Evolutionary conservation across 2,113 vertebrate species (phyloP).

Genomic region (Taxidea taxus): DNA sequence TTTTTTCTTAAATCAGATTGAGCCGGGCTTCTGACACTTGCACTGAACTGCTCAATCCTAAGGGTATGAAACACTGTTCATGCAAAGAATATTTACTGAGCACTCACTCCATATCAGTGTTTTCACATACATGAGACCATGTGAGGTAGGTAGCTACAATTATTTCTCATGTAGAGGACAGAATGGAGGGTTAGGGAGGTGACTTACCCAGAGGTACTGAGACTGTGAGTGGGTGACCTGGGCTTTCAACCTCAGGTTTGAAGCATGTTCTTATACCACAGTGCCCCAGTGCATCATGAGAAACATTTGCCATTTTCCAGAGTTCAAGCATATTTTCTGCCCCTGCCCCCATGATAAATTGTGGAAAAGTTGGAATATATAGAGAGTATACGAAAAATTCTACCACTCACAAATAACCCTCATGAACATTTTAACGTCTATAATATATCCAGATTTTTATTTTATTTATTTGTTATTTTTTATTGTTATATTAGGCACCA

Average conservation of each 20-base stretch:
- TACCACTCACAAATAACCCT: not conserved
- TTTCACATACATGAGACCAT: not conserved
- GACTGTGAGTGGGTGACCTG: not conserved
- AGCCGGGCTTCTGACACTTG: not conserved
- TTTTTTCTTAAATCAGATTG: not conserved
- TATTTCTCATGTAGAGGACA: not conserved
- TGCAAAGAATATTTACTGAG: not conserved
- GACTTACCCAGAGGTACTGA: not conserved
- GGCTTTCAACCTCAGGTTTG: not conserved
- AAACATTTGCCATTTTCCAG: not conserved
- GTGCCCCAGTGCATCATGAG: not conserved
- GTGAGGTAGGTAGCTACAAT: not conserved
- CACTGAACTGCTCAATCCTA: not conserved
- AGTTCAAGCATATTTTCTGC: not conserved
- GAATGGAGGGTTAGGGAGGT: not conserved
- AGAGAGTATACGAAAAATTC: not conserved
- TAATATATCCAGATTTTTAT: not conserved
- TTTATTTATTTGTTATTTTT: too few relatives aligned
- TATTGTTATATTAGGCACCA: too few relatives aligned
- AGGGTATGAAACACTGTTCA: not conserved
- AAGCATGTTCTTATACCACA: not conserved
- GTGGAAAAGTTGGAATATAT: not conserved
- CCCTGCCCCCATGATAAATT: not conserved
- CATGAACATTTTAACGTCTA: not conserved
- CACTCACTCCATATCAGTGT: not conserved